A percentile compares a stretch with the other conserved stretches of the same genome.
phyloP scores from a whole-genome alignment of 64 coral and sea anemone genomes.

The Pachyseris speciosa region DNA sequence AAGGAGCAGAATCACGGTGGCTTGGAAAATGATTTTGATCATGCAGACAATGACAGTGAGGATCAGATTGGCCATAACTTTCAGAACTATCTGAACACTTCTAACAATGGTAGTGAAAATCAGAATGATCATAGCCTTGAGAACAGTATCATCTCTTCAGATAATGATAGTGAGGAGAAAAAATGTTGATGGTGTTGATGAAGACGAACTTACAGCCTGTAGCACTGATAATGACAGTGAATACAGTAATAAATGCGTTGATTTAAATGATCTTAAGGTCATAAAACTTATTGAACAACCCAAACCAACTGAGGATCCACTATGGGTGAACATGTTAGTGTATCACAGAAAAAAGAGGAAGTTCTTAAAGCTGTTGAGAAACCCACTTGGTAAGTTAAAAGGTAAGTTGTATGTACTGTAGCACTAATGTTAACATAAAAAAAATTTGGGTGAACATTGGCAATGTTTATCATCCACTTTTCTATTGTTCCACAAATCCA shows the following conservation, averaged over 20 bases:
- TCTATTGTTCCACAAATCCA: too few relatives aligned
- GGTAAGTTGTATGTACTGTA: constrained; percentile 2
- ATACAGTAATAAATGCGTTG: neutral
- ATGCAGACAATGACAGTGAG: neutral
- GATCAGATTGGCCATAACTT: neutral
- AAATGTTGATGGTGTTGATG: neutral
- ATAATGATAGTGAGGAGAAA: neutral
- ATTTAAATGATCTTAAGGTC: neutral
- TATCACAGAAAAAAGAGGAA: constrained; percentile 8
- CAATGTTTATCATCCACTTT: too few relatives aligned
- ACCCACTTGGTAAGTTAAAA: constrained; percentile 14
- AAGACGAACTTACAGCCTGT: neutral
- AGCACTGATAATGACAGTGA: neutral
- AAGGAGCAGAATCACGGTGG: neutral
- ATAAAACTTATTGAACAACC: constrained; percentile 26
- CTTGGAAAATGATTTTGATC: neutral
- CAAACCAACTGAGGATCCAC: neutral
- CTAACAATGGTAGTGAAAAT: neutral
- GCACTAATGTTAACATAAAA: too few relatives aligned
- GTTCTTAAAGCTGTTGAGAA: neutral
- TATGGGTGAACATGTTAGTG: neutral
- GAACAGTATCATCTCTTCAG: neutral
- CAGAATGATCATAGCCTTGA: neutral
- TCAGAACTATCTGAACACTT: neutral
- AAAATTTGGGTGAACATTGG: too few relatives aligned